Conservation (phyloP, 2,113 vertebrate genomes). For the Lycaon pictus region DNA sequence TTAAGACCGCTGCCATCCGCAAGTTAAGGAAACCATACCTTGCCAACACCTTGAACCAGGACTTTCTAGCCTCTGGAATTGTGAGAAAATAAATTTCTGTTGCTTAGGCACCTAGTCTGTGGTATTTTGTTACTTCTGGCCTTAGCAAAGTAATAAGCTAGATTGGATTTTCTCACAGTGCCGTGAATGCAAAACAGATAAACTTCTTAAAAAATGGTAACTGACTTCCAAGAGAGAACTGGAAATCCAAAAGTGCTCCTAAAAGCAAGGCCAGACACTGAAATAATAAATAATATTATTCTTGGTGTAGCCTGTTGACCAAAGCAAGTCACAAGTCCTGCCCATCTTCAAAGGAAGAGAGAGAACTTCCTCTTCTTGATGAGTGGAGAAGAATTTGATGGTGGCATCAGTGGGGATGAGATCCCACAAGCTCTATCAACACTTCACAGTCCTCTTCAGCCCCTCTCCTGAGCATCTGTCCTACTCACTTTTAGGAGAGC, state of each 20-base stretch:
- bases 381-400: neutral
- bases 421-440: neutral
- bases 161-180: neutral
- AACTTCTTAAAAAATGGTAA: neutral
- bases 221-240: neutral
- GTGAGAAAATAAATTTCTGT: neutral
- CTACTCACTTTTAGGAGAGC: neutral
- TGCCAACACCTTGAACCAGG: neutral
- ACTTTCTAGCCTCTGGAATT: neutral
- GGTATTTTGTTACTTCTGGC: neutral
- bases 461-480: neutral
- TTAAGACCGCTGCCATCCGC: neutral
- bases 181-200: neutral
- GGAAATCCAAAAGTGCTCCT: neutral
- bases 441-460: neutral
- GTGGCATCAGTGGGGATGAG: neutral
- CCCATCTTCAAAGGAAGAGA: neutral
- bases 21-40: neutral
- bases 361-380: neutral
- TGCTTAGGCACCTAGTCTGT: neutral
- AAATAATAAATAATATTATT: neutral
- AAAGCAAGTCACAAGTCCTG: neutral
- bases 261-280: neutral
- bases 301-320: neutral
- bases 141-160: neutral